Percentiles rank a stretch among this genome's conserved stretches.
Evolutionary conservation across 2,113 vertebrate genomes (phyloP).

Genomic region (Poicephalus meyeri): DNA sequence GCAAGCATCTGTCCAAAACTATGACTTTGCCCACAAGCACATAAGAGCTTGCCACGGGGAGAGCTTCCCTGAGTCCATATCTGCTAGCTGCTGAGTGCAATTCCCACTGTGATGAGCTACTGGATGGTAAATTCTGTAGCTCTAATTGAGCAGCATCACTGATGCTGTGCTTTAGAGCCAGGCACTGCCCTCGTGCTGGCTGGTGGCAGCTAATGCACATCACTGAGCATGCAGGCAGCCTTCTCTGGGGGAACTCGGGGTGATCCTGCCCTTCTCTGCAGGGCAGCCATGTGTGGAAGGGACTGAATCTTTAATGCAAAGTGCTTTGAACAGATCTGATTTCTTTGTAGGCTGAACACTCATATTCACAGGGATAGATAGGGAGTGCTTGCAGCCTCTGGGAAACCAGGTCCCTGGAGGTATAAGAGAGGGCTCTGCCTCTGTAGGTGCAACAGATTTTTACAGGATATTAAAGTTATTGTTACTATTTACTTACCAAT

Average conservation of each 20-base stretch:
- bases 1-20: neutral
- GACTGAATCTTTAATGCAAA: neutral
- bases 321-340: neutral
- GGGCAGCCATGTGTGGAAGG: neutral
- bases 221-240: neutral
- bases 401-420: neutral
- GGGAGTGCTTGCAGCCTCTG: neutral
- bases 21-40: neutral
- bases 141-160: neutral
- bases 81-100: neutral
- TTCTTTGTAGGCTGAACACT: neutral
- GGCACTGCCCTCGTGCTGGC: neutral
- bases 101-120: neutral
- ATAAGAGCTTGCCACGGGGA: neutral
- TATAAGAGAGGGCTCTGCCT: neutral
- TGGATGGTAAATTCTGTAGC: neutral
- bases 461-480: neutral
- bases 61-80: neutral
- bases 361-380: neutral
- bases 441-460: slow-evolving; percentile 4
- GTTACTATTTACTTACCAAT: slow-evolving; percentile 19
- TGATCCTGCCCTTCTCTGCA: neutral
- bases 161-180: neutral
- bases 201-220: neutral
- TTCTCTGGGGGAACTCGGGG: neutral